These are phyloP conservation scores for Montipora capricornis DNA, from an alignment of 64 coral and sea anemone species.

Conservation along the genomic window DNA sequence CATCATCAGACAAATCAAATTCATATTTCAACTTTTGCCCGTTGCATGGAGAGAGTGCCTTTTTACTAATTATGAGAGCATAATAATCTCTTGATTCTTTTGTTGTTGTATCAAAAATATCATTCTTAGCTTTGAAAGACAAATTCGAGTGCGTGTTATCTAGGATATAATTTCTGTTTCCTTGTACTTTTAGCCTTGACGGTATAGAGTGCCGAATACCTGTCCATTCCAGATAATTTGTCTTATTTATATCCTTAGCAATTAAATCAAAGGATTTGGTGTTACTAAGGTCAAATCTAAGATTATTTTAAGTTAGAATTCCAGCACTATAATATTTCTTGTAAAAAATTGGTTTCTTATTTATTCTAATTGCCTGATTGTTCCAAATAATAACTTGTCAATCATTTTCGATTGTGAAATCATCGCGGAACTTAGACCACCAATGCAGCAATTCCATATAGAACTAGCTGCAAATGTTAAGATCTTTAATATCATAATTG, in stretches of 20 bases:
- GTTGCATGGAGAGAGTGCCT: too few relatives aligned
- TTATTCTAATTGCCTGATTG: conserved; percentile 9
- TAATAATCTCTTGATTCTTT: too few relatives aligned
- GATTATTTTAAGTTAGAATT: not conserved
- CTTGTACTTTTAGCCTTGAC: not conserved
- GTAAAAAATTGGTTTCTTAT: too few relatives aligned
- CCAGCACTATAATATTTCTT: not conserved
- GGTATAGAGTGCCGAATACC: not conserved
- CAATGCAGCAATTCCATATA: not conserved
- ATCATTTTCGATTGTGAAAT: not conserved
- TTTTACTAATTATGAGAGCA: too few relatives aligned
- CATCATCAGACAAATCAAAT: too few relatives aligned
- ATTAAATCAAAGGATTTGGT: not conserved
- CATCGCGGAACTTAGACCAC: not conserved
- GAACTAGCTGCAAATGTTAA: not conserved
- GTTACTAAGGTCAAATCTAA: not conserved
- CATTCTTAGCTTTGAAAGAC: too few relatives aligned
- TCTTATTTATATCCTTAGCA: not conserved
- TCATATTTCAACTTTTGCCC: too few relatives aligned
- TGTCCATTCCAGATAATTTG: conserved; percentile 16
- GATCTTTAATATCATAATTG: not conserved
- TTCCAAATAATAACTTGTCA: conserved; percentile 1
- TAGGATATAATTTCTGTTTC: too few relatives aligned
- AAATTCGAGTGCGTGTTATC: too few relatives aligned
- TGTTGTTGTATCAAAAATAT: too few relatives aligned